Base-by-base conservation (phyloP, 2,888 invertebrate genomes). In the Pollenia griseotomentosa region DNA sequence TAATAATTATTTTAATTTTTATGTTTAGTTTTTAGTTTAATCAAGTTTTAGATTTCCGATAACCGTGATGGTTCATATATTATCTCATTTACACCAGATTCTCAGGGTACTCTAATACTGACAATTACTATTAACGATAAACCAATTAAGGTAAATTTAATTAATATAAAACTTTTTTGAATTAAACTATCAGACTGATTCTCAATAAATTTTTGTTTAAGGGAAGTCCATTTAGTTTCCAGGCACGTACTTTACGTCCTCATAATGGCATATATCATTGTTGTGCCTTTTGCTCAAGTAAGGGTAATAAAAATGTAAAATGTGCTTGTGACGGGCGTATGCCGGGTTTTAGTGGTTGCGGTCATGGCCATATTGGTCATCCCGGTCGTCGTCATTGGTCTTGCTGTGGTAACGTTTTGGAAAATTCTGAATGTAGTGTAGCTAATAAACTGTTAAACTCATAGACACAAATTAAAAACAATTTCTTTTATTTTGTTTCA, bases 331-430 rank as follows among this genome's bases (percentile, higher is more conserved):
- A 95, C 11, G 96, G 96, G 7, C 94, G 94, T 80, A 97, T 97
- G 97, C 96, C 96, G 23, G 97, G 96, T 88, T 96, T 95, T 89
- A 95, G 94, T 93, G 97, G 97, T 11, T 97, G 97, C 91, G 97
- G 97, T 0, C 97, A 97, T 94, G 97, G 97, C 2, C 97, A 97
- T 93, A 94, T 94, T 70, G 97, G 97, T 57, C 97, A 97, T 94
- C 97, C 97, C 51, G 97, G 97, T 83, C 93, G 95, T 86, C 94
- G 96, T 11, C 97, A 97, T 94, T 97, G 97, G 97, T 97, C 97
- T 65, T 97, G 97, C 92, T 97, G 97, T 93, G 97, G 96, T 86
- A 94, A 94, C 93, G 94, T 95, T 83, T 91, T 94, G 63, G 95
- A 95, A 89, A 95, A 95, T 92, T 95, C 95, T 0, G 95, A 95